Base-by-base conservation (phyloP, 1,140 invertebrate species). In the Eumeta japonica region DNA sequence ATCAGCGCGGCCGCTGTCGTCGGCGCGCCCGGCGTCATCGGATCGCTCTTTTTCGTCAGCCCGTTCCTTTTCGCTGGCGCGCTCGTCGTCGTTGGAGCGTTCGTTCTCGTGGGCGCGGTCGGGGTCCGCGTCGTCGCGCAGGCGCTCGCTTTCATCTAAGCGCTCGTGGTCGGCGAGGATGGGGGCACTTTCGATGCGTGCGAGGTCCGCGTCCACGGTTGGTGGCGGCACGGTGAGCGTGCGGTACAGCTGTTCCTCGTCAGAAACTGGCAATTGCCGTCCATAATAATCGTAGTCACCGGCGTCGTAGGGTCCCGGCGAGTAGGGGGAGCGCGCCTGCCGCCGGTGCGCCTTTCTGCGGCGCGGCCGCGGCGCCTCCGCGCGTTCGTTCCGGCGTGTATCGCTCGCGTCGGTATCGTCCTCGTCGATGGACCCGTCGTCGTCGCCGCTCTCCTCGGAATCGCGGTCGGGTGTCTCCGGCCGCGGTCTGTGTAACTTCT, bases 211-310 rank as follows among this genome's bases (percentile, higher is more conserved):
- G 27, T 72, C 53, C 28, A 43, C 42, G 0, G 60, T 59, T 5
- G 63, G 63, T 1, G 52, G 46, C 0, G 65, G 57, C 9, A 63
- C 39, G 0, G 56, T 64, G 16, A 66, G 31, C 0, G 44, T 38
- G 33, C 49, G 43, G 33, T 45, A 71, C 28, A 48, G 54, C 15
- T 68, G 39, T 33, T 71, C 66, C 36, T 65, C 61, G 11, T 65
- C 40, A 0, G 65, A 65, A 11, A 63, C 49, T 0, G 58, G 57
- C 2, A 58, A 35, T 28, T 63, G 65, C 13, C 59, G 56, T 4
- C 64, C 66, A 29, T 52, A 65, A 29, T 71, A 73, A 39, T 71
- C 68, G 32, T 65, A 68, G 29, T 73, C 61, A 0, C 52, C 65
- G 4, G 58, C 58, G 1, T 48, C 43, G 27, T 57, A 64, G 4